phyloP scores from a whole-genome alignment of 2,113 vertebrate genomes.

The Hiodon tergisus region DNA sequence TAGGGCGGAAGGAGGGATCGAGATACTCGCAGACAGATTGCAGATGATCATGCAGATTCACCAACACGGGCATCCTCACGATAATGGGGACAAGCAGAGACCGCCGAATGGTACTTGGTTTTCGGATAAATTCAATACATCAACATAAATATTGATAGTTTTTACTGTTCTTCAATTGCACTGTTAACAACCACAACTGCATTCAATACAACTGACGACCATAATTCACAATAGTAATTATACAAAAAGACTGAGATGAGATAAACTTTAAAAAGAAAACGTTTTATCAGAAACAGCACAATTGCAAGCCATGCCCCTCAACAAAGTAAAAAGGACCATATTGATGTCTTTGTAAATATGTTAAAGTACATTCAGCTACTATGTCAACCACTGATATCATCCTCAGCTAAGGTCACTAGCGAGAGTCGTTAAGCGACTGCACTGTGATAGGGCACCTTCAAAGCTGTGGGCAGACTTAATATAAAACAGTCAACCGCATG shows the following conservation, averaged over 20 bases:
- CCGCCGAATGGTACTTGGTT: constrained; percentile 1
- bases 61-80: neutral
- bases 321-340: constrained; percentile 5
- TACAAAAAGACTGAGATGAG: neutral
- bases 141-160: neutral
- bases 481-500: neutral
- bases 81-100: neutral
- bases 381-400: neutral
- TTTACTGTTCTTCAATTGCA: constrained; percentile 6
- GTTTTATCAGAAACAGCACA: neutral
- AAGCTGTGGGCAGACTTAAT: neutral
- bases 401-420: neutral
- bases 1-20: too few species aligned
- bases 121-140: neutral
- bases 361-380: constrained; percentile 10
- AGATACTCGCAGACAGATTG: too few species aligned
- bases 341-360: neutral
- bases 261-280: neutral
- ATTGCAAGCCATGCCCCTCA: constrained; percentile 10
- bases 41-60: constrained; percentile 10
- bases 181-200: constrained; percentile 1
- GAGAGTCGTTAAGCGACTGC: too few species aligned
- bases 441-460: neutral
- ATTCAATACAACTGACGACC: constrained; percentile 7
- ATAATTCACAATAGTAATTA: neutral